Percentiles rank a stretch among this genome's conserved stretches.
Evolutionary conservation across 2,888 invertebrate species (phyloP).

Genomic region (Eupithecia subfuscata): DNA sequence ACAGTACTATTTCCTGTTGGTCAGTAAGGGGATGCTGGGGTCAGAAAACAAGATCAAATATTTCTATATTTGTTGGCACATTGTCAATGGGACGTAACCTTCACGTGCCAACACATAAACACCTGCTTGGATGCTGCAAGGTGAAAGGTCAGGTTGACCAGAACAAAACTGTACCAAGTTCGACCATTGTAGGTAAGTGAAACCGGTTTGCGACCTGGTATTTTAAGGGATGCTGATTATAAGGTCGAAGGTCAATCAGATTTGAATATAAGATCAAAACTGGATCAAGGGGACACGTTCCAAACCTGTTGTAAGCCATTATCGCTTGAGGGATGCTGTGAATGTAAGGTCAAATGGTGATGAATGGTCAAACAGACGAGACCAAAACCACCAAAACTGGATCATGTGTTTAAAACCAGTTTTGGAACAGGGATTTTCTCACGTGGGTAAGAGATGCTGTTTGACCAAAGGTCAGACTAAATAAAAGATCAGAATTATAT

Average conservation of each 20-base stretch:
- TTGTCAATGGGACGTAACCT: slow-evolving; percentile 10
- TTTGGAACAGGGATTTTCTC: background rate
- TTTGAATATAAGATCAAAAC: slow-evolving; percentile 25
- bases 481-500: background rate
- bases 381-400: background rate
- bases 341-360: background rate
- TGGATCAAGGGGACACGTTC: slow-evolving; percentile 42
- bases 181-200: background rate
- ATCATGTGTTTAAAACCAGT: background rate
- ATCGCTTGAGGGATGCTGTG: slow-evolving; percentile 8
- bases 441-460: background rate
- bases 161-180: slow-evolving; percentile 9
- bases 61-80: too few species aligned
- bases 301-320: background rate
- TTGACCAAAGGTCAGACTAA: background rate
- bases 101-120: slow-evolving; percentile 10
- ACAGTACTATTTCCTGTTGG: background rate
- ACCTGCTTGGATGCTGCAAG: slow-evolving; percentile 8
- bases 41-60: slow-evolving; percentile 17
- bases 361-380: background rate
- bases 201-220: background rate
- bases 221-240: slow-evolving; percentile 14
- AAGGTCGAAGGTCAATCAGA: slow-evolving; percentile 15
- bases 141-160: background rate
- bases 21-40: slow-evolving; percentile 2